Conservation (phyloP, 2,888 invertebrate genomes). For the Branchellion lobata region DNA sequence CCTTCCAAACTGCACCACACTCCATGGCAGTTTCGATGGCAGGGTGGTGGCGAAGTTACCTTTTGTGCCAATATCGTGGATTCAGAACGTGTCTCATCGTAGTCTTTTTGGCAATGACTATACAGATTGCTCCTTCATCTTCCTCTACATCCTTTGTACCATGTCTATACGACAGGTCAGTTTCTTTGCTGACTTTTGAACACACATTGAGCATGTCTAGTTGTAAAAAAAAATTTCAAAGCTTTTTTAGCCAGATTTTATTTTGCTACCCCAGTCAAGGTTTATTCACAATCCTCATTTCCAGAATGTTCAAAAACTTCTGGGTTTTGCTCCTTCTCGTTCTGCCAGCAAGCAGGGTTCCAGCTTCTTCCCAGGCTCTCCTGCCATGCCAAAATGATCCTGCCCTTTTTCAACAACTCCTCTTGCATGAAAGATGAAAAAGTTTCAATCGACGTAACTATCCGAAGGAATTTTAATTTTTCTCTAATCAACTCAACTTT, state of each 20-base stretch:
- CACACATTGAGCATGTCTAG: not conserved
- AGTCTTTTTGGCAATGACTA: conserved; percentile 94
- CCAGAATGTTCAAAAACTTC: conserved; percentile 92
- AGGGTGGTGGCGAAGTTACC: conserved; percentile 94
- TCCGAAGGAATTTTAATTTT: too few relatives aligned
- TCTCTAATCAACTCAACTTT: too few relatives aligned
- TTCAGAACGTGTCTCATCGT: conserved; percentile 89
- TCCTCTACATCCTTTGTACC: conserved; percentile 95
- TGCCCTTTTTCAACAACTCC: not conserved
- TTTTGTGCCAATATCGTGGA: conserved; percentile 91
- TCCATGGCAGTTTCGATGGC: conserved; percentile 80
- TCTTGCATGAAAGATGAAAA: too few relatives aligned
- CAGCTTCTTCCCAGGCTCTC: conserved; percentile 59
- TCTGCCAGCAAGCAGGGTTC: conserved; percentile 89
- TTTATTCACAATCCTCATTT: too few relatives aligned
- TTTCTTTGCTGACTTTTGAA: not conserved
- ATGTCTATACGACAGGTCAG: conserved; percentile 89
- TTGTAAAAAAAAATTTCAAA: not conserved
- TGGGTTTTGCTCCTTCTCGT: conserved; percentile 94
- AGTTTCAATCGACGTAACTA: too few relatives aligned
- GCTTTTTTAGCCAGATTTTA: not conserved
- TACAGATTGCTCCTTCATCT: conserved; percentile 97
- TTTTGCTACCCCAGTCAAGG: not conserved
- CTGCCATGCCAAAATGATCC: conserved; percentile 51
- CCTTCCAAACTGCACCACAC: too few relatives aligned